Evolutionary conservation across 2,113 vertebrate species (phyloP).

Genomic region (Anoplopoma fimbria): DNA sequence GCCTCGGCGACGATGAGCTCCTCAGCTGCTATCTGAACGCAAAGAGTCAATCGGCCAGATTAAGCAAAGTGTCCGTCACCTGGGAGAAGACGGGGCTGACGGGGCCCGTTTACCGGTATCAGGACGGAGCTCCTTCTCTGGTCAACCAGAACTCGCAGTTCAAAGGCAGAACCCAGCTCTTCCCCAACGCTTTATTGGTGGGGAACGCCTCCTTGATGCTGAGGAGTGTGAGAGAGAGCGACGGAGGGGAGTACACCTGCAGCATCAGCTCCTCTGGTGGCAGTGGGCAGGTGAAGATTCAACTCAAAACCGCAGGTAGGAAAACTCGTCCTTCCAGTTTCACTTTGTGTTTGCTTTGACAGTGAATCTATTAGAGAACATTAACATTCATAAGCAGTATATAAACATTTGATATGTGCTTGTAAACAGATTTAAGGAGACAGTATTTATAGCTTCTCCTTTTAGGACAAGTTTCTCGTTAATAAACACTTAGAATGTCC

Average conservation of each 20-base stretch:
- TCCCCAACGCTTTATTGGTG: background rate
- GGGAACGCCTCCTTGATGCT: conserved; percentile 75
- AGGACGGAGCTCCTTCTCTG: conserved; percentile 8
- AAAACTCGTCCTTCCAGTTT: conserved; percentile 28
- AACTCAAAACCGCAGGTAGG: conserved; percentile 68
- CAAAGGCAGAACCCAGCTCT: conserved; percentile 57
- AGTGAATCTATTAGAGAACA: background rate
- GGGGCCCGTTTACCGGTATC: conserved; percentile 52
- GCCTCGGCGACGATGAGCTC: conserved; percentile 51
- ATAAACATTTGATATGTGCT: background rate
- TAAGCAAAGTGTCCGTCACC: conserved; percentile 34
- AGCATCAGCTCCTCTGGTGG: conserved; percentile 37
- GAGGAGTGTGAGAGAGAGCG: conserved; percentile 13
- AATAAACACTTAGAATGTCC: no score
- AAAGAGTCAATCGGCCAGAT: rapidly evolving
- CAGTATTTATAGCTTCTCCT: no score
- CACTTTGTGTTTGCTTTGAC: conserved; percentile 20
- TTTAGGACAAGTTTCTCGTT: no score
- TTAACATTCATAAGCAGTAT: background rate
- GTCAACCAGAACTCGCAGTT: conserved; percentile 46
- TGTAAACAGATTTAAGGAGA: background rate
- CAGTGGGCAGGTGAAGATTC: conserved; percentile 42
- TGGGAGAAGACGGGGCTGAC: conserved; percentile 50
- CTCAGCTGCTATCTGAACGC: conserved; percentile 67
- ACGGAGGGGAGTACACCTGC: conserved; percentile 71